phyloP scores from a whole-genome alignment of 1,140 invertebrate genomes.

The Drosophila pseudoananassae region DNA sequence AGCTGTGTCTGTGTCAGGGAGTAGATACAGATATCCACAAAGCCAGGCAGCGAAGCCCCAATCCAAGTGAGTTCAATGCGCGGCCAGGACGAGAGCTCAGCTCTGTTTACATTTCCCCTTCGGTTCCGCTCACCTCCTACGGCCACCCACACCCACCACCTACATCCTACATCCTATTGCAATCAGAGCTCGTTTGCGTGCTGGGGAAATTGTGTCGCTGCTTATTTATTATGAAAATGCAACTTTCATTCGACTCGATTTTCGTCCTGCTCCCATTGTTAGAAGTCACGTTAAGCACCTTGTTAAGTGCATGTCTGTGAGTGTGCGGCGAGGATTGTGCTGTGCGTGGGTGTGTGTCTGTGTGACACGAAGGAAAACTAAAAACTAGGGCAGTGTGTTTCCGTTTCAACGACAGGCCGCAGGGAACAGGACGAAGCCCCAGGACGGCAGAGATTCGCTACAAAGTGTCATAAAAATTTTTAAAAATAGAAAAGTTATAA shows the following conservation, averaged over 20 bases:
- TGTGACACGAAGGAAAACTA: slow-evolving; percentile 54
- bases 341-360: slow-evolving; percentile 10
- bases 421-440: slow-evolving; percentile 32
- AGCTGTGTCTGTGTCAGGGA: slow-evolving; percentile 44
- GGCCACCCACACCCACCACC: neutral
- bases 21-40: slow-evolving; percentile 70
- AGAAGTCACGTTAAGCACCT: slow-evolving; percentile 33
- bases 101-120: slow-evolving; percentile 67
- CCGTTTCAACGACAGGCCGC: slow-evolving; percentile 66
- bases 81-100: slow-evolving; percentile 49
- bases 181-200: slow-evolving; percentile 34
- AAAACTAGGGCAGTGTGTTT: slow-evolving; percentile 84
- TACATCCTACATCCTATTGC: neutral
- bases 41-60: slow-evolving; percentile 27
- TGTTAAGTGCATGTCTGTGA: slow-evolving; percentile 9
- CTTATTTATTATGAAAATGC: slow-evolving; percentile 57
- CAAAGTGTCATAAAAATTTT: neutral
- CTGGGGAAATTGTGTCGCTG: slow-evolving; percentile 47
- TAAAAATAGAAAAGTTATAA: neutral
- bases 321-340: slow-evolving; percentile 7
- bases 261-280: slow-evolving; percentile 36
- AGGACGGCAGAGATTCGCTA: slow-evolving; percentile 33
- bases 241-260: slow-evolving; percentile 44
- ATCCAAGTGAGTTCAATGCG: slow-evolving; percentile 67
- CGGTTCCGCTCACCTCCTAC: slow-evolving; percentile 1